Conservation (phyloP, 1,140 invertebrate species). For the Galleria mellonella region DNA sequence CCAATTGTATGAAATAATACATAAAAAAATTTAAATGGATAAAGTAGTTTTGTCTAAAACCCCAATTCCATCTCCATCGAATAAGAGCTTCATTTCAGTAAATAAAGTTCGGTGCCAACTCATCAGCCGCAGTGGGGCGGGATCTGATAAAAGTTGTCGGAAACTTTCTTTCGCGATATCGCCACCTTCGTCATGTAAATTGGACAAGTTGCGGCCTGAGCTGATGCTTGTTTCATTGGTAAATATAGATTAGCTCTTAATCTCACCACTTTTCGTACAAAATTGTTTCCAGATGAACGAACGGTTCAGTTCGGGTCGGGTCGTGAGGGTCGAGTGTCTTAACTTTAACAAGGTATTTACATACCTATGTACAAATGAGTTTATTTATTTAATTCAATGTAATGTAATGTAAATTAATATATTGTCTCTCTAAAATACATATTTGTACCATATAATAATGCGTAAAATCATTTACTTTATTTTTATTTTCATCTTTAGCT, state of each 20-base stretch:
- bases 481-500: too few species aligned
- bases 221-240: slow-evolving; percentile 59
- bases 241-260: slow-evolving; percentile 59
- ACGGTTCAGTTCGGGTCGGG: slow-evolving; percentile 4
- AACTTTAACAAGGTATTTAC: slow-evolving; percentile 10
- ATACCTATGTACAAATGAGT: slow-evolving; percentile 3
- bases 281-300: slow-evolving; percentile 47
- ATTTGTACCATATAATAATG: too few species aligned
- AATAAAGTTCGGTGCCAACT: slow-evolving; percentile 63
- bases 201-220: slow-evolving; percentile 53
- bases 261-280: slow-evolving; percentile 43
- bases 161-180: slow-evolving; percentile 67
- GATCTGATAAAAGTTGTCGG: slow-evolving; percentile 66
- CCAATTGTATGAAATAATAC: too few species aligned
- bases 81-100: slow-evolving; percentile 39
- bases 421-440: too few species aligned
- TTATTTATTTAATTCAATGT: slow-evolving; percentile 7
- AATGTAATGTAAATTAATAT: too few species aligned
- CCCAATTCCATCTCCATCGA: slow-evolving; percentile 40
- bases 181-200: slow-evolving; percentile 69
- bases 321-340: slow-evolving; percentile 4
- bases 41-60: neutral
- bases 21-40: too few species aligned
- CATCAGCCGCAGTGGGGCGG: slow-evolving; percentile 55
- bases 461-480: too few species aligned